Evolutionary conservation across 2,888 invertebrate species (phyloP).

Genomic region (Conus canariensis): DNA sequence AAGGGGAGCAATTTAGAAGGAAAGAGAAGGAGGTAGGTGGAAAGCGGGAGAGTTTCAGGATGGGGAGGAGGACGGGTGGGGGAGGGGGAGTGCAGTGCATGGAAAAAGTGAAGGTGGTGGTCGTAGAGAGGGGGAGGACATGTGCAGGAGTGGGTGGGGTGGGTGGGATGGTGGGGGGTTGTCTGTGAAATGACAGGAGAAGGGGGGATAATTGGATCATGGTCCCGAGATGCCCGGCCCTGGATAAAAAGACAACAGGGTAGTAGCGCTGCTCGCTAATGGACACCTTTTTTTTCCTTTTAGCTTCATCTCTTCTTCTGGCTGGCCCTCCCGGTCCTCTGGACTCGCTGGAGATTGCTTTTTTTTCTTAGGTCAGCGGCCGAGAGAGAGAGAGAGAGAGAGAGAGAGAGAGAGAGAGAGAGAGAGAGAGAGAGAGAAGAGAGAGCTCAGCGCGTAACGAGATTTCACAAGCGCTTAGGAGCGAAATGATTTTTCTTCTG

Average conservation of each 20-base stretch:
- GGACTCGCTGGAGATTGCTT: too few species aligned
- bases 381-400: too few species aligned
- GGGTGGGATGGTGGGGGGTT: not conserved
- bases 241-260: constrained; percentile 5
- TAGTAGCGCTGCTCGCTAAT: not conserved
- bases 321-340: too few species aligned
- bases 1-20: not conserved
- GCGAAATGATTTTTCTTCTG: too few species aligned
- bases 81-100: too few species aligned
- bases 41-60: not conserved
- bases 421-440: too few species aligned
- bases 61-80: too few species aligned
- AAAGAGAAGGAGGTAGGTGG: not conserved
- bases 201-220: constrained; percentile 15
- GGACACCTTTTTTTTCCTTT: not conserved
- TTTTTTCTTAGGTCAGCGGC: too few species aligned
- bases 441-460: too few species aligned
- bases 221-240: not conserved
- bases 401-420: too few species aligned
- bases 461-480: too few species aligned
- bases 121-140: not conserved
- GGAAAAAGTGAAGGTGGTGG: too few species aligned
- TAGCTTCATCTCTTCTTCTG: not conserved
- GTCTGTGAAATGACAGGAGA: constrained; percentile 4
- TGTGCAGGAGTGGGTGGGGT: not conserved